Percentiles rank a stretch among this genome's conserved stretches.
Conservation (phyloP, 1,140 invertebrate genomes). For the Condylostylus longicornis region DNA sequence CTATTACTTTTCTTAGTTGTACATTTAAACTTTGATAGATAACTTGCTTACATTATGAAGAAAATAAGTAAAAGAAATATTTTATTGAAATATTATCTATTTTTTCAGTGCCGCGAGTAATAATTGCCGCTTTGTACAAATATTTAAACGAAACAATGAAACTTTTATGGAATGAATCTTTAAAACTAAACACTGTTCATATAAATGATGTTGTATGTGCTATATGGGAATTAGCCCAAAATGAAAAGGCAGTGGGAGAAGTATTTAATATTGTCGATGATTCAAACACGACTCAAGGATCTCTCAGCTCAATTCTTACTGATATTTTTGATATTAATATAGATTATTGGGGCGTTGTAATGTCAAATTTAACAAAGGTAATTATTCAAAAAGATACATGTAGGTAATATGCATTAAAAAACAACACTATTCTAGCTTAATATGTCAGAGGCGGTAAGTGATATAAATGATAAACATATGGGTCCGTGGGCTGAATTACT, state of each 20-base stretch:
- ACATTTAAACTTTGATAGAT: neutral
- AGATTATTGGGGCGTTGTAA: conserved; percentile 65
- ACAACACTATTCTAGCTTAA: conserved; percentile 40
- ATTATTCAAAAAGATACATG: no score
- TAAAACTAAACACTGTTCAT: conserved; percentile 78
- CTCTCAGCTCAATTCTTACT: conserved; percentile 57
- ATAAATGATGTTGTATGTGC: conserved; percentile 67
- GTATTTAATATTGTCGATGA: conserved; percentile 73
- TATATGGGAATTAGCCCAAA: conserved; percentile 43
- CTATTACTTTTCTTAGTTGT: no score
- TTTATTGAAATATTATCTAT: conserved; percentile 5
- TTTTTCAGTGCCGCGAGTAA: conserved; percentile 57
- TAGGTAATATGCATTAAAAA: neutral
- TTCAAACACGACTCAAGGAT: conserved; percentile 67
- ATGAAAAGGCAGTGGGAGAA: conserved; percentile 37
- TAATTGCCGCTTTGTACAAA: conserved; percentile 77
- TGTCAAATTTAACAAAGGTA: conserved; percentile 67
- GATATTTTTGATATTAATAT: conserved; percentile 76
- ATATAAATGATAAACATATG: conserved; percentile 85
- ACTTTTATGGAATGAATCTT: conserved; percentile 68
- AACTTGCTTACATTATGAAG: neutral
- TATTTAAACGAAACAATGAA: conserved; percentile 81
- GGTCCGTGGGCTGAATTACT: conserved; percentile 78
- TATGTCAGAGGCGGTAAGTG: conserved; percentile 62
- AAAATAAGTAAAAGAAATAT: neutral